These are phyloP conservation scores for Sminthurinus aureus DNA, from an alignment of 2,888 invertebrate species.

Conservation along the genomic window DNA sequence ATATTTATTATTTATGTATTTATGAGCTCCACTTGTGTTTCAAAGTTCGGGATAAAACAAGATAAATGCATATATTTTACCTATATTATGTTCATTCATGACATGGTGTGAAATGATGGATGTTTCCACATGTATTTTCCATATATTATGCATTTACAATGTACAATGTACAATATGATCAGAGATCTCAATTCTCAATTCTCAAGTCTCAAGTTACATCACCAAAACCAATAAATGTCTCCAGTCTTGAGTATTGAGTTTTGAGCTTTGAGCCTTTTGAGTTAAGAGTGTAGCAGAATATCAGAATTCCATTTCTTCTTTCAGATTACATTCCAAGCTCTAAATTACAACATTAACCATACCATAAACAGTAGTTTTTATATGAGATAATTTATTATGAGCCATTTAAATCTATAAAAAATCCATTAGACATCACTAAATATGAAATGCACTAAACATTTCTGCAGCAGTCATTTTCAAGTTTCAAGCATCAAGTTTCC, in stretches of 20 bases:
- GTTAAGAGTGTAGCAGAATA: too few species aligned
- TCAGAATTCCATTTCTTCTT: neutral
- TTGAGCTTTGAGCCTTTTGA: too few species aligned
- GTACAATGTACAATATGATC: too few species aligned
- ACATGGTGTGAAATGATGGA: too few species aligned
- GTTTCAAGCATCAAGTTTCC: too few species aligned
- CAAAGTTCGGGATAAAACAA: neutral
- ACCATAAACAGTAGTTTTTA: too few species aligned
- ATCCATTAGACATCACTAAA: neutral
- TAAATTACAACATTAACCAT: too few species aligned
- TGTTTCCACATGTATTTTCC: too few species aligned
- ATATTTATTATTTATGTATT: neutral
- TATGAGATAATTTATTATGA: neutral
- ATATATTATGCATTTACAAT: too few species aligned
- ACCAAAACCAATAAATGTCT: neutral
- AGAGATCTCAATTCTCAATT: neutral
- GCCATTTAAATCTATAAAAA: neutral
- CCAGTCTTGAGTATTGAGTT: too few species aligned
- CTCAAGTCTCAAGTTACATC: neutral
- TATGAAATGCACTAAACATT: neutral
- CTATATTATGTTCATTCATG: neutral
- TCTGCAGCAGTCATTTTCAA: neutral
- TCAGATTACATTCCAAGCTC: neutral
- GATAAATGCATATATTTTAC: too few species aligned
- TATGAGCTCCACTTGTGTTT: neutral